Evolutionary conservation across 1,140 invertebrate species (phyloP).

Genomic region (Zaprionus africanus): DNA sequence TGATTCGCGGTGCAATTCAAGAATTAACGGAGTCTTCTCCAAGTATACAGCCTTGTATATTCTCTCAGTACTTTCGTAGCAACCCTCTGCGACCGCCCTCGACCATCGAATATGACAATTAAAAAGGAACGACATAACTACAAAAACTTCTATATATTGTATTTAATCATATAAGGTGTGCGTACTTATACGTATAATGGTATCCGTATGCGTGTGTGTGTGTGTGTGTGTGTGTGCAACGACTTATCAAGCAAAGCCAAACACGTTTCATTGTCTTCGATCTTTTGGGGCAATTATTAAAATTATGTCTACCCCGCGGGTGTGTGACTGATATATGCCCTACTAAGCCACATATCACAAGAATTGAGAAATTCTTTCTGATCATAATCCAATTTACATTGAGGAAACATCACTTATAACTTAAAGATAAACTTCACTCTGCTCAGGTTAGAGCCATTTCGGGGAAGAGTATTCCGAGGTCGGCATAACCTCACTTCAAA

Average conservation of each 20-base stretch:
- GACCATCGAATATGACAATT: slow-evolving; percentile 55
- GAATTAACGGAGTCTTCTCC: too few relatives aligned
- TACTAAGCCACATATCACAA: neutral
- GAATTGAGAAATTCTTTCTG: neutral
- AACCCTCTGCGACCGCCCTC: slow-evolving; percentile 38
- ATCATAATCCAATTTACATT: neutral
- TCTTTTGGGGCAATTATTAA: slow-evolving; percentile 75
- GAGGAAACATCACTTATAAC: neutral
- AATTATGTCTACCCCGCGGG: slow-evolving; percentile 16
- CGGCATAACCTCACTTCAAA: neutral
- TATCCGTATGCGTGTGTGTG: slow-evolving; percentile 5
- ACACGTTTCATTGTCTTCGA: slow-evolving; percentile 77
- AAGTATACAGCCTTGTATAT: neutral
- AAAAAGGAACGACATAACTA: slow-evolving; percentile 52
- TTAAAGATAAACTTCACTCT: neutral
- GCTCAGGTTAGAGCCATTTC: neutral
- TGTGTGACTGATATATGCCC: slow-evolving; percentile 2
- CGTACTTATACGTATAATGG: slow-evolving; percentile 43
- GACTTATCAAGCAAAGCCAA: slow-evolving; percentile 67
- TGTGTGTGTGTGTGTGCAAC: slow-evolving; percentile 40
- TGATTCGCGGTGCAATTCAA: too few relatives aligned
- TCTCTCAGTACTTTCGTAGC: slow-evolving; percentile 13
- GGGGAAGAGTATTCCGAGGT: slow-evolving; percentile 51
- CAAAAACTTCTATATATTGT: slow-evolving; percentile 66
- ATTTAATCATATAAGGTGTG: slow-evolving; percentile 77